phyloP scores from a whole-genome alignment of 2,113 vertebrate species.

The Clarias gariepinus region DNA sequence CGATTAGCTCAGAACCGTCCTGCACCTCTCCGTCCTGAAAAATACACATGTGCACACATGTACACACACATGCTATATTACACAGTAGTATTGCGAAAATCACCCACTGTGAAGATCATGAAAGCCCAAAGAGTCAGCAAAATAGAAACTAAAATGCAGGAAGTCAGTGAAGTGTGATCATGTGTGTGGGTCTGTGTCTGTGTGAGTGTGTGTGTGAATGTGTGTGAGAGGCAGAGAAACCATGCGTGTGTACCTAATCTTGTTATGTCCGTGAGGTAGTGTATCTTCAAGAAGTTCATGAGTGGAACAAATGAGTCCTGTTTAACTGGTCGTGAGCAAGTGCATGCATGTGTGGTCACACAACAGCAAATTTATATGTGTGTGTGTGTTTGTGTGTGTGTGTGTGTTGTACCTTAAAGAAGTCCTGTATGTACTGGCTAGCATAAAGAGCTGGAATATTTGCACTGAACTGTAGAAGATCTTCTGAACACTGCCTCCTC shows the following conservation, averaged over 20 bases:
- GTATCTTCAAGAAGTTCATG: constrained; percentile 2
- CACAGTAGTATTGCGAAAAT: not conserved
- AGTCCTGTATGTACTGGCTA: constrained; percentile 91
- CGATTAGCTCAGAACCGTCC: constrained; percentile 94
- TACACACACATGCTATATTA: not conserved
- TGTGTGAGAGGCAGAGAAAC: constrained; percentile 20
- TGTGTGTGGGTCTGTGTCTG: not conserved
- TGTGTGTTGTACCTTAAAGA: constrained; percentile 86
- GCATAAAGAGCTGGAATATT: constrained; percentile 92
- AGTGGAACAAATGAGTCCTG: constrained; percentile 6
- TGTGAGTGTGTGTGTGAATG: constrained; percentile 21
- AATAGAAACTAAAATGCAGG: constrained; percentile 36
- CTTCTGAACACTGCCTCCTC: constrained; percentile 94
- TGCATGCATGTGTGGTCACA: constrained; percentile 4
- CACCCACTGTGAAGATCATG: not conserved
- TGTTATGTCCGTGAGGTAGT: not conserved
- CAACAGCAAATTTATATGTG: constrained; percentile 1
- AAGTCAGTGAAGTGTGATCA: not conserved
- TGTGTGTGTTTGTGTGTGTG: constrained; percentile 15
- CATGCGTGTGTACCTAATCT: constrained; percentile 34
- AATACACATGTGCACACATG: constrained; percentile 27
- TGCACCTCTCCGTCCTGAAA: constrained; percentile 91
- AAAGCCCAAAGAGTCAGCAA: not conserved
- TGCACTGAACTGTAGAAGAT: constrained; percentile 95
- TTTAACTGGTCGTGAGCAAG: not conserved